A percentile compares a stretch with the other conserved stretches of the same genome.
phyloP scores from a whole-genome alignment of 2,888 invertebrate species.

The Hecatera dysodea region DNA sequence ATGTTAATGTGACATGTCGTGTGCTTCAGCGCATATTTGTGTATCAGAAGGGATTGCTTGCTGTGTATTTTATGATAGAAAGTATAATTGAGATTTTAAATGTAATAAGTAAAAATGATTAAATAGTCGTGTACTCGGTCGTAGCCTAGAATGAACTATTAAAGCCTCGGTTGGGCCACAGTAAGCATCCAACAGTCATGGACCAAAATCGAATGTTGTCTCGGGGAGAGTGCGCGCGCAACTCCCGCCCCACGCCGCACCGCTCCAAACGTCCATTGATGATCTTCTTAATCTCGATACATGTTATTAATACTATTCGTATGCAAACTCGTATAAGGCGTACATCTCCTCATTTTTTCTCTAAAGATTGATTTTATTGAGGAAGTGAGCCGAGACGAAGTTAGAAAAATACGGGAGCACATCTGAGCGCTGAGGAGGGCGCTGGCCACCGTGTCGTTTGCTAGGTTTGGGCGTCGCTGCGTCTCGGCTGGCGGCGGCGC shows the following conservation, averaged over 20 bases:
- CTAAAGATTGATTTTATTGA: conserved; percentile 53
- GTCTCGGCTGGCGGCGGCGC: conserved; percentile 87
- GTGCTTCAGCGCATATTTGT: conserved; percentile 14
- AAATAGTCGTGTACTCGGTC: conserved; percentile 76
- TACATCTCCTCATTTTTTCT: conserved; percentile 52
- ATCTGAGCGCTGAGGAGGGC: conserved; percentile 75
- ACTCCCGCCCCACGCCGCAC: conserved; percentile 82
- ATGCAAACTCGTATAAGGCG: conserved; percentile 66
- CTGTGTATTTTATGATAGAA: conserved; percentile 12
- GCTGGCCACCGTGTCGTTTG: conserved; percentile 83
- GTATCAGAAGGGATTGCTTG: conserved; percentile 3
- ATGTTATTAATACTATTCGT: conserved; percentile 80
- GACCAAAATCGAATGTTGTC: conserved; percentile 91
- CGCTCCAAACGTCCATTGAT: conserved; percentile 88
- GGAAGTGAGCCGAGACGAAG: conserved; percentile 51
- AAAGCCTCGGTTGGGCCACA: conserved; percentile 87
- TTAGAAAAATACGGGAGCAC: conserved; percentile 48
- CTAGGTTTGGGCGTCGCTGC: conserved; percentile 90
- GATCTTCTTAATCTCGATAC: conserved; percentile 88
- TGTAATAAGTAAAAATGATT: conserved; percentile 68
- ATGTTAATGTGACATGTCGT: conserved; percentile 45
- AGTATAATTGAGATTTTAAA: conserved; percentile 26
- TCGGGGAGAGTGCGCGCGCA: conserved; percentile 88
- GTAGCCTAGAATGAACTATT: conserved; percentile 88
- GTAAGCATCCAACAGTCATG: conserved; percentile 90